These are phyloP conservation scores for Forbesichthys papilliferus DNA, from an alignment of 2,113 vertebrate genomes.

Conservation along the genomic window DNA sequence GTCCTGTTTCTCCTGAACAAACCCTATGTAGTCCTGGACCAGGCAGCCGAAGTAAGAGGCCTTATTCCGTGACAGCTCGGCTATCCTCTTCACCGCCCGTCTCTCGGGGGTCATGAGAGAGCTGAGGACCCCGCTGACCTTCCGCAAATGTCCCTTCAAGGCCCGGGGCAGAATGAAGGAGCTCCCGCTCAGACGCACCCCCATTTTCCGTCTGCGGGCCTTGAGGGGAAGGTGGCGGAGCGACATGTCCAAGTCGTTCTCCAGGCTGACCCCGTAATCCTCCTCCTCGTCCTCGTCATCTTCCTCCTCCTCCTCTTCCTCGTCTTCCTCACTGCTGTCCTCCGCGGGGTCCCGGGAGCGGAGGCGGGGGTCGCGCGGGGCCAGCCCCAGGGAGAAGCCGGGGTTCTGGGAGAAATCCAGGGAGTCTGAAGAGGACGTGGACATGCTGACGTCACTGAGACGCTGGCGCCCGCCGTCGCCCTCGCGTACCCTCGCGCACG, in stretches of 20 bases:
- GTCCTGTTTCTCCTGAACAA: slow-evolving; percentile 91
- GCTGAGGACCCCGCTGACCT: slow-evolving; percentile 89
- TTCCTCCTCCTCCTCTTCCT: slow-evolving; percentile 77
- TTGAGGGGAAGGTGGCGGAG: slow-evolving; percentile 79
- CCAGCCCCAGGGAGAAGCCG: slow-evolving; percentile 80
- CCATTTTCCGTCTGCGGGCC: slow-evolving; percentile 76
- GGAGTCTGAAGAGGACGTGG: slow-evolving; percentile 92
- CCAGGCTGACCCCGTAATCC: slow-evolving; percentile 85
- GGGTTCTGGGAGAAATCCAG: slow-evolving; percentile 84
- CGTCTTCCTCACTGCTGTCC: slow-evolving; percentile 87
- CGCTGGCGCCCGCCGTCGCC: slow-evolving; percentile 79
- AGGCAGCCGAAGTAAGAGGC: slow-evolving; percentile 92
- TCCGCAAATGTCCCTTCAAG: slow-evolving; percentile 87
- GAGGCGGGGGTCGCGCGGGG: slow-evolving; percentile 69
- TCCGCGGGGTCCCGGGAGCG: slow-evolving; percentile 66
- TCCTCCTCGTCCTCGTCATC: slow-evolving; percentile 86
- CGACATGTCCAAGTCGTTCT: slow-evolving; percentile 87
- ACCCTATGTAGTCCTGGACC: slow-evolving; percentile 93
- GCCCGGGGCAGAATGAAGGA: slow-evolving; percentile 86
- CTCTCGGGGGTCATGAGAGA: slow-evolving; percentile 92
- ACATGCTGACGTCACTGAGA: slow-evolving; percentile 92
- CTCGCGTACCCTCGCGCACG: not conserved
- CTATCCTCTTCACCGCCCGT: slow-evolving; percentile 84
- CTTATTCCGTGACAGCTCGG: slow-evolving; percentile 87
- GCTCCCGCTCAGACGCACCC: slow-evolving; percentile 59